Conservation (phyloP, 2,113 vertebrate species). For the Gavia stellata region DNA sequence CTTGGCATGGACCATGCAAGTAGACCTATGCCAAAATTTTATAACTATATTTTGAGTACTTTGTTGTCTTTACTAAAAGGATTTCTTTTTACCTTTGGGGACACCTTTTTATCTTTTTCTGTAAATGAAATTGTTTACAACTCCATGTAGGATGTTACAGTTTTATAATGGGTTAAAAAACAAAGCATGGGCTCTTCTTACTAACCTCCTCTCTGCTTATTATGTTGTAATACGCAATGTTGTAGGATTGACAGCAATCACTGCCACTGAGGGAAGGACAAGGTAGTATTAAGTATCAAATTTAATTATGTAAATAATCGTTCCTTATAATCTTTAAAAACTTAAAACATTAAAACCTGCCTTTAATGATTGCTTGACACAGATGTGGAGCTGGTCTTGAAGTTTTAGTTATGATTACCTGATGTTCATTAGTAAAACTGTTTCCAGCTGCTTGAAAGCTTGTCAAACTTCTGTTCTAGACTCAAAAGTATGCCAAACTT, state of each 20-base stretch:
- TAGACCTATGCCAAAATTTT: neutral
- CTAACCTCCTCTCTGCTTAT: neutral
- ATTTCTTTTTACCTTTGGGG: neutral
- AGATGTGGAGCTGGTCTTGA: neutral
- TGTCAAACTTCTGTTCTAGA: neutral
- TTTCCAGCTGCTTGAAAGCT: neutral
- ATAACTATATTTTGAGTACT: neutral
- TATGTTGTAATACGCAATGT: neutral
- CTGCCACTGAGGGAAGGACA: neutral
- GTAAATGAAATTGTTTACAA: neutral
- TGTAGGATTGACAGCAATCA: neutral
- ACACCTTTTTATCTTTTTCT: neutral
- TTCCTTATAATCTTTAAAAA: neutral
- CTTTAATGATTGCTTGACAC: neutral
- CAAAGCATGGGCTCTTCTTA: neutral
- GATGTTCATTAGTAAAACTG: neutral
- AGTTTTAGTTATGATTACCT: neutral
- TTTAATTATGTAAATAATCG: conserved; percentile 10
- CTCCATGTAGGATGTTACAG: neutral
- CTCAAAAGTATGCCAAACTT: neutral
- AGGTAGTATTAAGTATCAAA: neutral
- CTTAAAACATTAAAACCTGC: neutral
- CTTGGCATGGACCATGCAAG: neutral
- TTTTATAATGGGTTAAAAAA: conserved; percentile 11
- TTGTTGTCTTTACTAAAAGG: neutral